Evolutionary conservation across 2,888 invertebrate species (phyloP), one percentile per base, ranked within the genome.

Genomic region (Prosopocoilus inquinatus): DNA sequence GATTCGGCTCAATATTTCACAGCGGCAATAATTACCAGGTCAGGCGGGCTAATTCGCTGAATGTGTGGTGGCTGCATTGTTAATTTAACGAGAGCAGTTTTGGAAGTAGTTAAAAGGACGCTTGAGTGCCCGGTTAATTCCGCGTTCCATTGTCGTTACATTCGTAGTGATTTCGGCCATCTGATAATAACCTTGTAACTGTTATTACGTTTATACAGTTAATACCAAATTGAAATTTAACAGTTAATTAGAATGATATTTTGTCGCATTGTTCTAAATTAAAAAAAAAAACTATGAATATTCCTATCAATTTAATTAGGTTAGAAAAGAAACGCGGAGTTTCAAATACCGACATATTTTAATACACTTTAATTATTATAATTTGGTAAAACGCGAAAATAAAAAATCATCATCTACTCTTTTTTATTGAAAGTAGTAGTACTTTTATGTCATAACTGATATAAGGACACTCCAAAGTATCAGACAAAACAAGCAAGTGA

Each of bases 91-190:
- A 45, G 56, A 57, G 52, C 61, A 60, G 58, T 60, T 62, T 39
- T 61, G 60, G 61, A 62, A 58, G 64, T 61, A 59, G 64, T 64
- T 62, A 61, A 59, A 55, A 47, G 55, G 55, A 53, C 55, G 43
- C 47, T 50, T 35, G 36, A 28, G 20, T 28, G 50, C 46, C 55
- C 47, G 50, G 39, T 55, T 55, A 55, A 50, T 50, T 46, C 47
- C 47, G 47, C 35, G 50, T 50, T 55, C 50, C 50, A 50, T 55
- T 50, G 50, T 44, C 49, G 49, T 48, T 50, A 45, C 46, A 43
- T 55, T 50, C 20, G 47, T 47, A 39, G 45, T 41, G 55, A 55
- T 55, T 55, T 55, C 45, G 43, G 41, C 41, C 9, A 15, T 11
- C 41, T 15, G 15, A 11, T 41, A 28, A 28, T 28, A 28, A 28